phyloP scores from a whole-genome alignment of 2,888 invertebrate genomes.

The Drosophila rellima region DNA sequence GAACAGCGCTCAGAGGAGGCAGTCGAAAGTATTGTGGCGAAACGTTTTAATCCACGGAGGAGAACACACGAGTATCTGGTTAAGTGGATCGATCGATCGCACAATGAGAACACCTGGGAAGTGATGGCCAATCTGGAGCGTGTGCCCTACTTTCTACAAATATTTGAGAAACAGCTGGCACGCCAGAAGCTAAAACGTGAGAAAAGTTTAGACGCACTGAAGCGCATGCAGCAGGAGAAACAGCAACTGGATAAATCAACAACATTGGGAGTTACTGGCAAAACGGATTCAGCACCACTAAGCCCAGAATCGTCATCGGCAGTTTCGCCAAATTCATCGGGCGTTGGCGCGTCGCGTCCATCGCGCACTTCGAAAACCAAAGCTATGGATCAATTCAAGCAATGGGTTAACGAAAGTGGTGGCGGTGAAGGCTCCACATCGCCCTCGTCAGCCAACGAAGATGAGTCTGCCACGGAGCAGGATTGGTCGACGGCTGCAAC shows the following conservation, averaged over 20 bases:
- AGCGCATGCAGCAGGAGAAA: conserved; percentile 51
- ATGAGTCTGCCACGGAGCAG: conserved; percentile 68
- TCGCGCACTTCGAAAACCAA: conserved; percentile 89
- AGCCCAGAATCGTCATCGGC: conserved; percentile 58
- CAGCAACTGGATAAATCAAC: conserved; percentile 39
- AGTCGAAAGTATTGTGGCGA: conserved; percentile 94
- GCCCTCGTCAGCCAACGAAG: conserved; percentile 86
- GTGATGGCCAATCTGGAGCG: conserved; percentile 91
- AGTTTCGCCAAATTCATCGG: conserved; percentile 83
- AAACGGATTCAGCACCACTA: conserved; percentile 55
- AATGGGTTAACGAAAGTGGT: conserved; percentile 88
- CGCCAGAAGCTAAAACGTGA: conserved; percentile 90
- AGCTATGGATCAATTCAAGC: conserved; percentile 93
- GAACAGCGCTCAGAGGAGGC: conserved; percentile 88
- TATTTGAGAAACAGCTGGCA: conserved; percentile 92
- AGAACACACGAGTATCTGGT: conserved; percentile 93
- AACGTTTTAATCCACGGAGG: conserved; percentile 92
- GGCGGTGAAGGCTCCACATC: conserved; percentile 87
- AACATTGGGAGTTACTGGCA: conserved; percentile 8
- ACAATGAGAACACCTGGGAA: conserved; percentile 95
- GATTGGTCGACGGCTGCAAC: conserved; percentile 68
- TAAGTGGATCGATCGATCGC: conserved; percentile 93
- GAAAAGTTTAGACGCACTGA: conserved; percentile 66
- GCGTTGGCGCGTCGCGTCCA: conserved; percentile 80
- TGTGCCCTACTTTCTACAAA: conserved; percentile 91